Percentiles rank a stretch among this genome's conserved stretches.
Conservation (phyloP, 2,797 vertebrate genomes). For the Argyrosomus regius region DNA sequence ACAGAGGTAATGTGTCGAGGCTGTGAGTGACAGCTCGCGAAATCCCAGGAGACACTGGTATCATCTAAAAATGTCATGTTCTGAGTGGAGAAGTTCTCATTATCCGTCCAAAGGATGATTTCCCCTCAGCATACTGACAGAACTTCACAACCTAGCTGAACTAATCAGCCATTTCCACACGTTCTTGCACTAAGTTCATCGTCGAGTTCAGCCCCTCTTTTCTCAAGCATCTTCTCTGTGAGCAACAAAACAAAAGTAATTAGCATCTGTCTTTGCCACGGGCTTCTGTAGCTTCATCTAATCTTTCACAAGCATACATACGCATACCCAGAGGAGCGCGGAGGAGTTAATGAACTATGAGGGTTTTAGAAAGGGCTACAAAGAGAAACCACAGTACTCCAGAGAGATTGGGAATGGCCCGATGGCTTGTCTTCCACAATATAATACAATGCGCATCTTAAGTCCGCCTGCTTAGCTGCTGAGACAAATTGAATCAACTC, state of each 20-base stretch:
- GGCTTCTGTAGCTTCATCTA: constrained; percentile 61
- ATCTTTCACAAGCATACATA: constrained; percentile 49
- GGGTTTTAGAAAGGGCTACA: constrained; percentile 52
- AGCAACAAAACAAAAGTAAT: constrained; percentile 73
- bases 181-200: constrained; percentile 54
- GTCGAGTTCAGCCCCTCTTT: constrained; percentile 47
- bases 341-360: constrained; percentile 61
- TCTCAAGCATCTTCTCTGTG: constrained; percentile 56
- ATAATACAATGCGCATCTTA: constrained; percentile 51
- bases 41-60: constrained; percentile 35
- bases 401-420: constrained; percentile 43
- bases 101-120: constrained; percentile 47
- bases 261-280: constrained; percentile 60
- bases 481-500: constrained; percentile 72
- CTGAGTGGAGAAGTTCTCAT: constrained; percentile 51
- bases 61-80: constrained; percentile 41
- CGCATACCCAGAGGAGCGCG: constrained; percentile 55
- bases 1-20: background rate
- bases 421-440: constrained; percentile 59
- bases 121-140: constrained; percentile 48
- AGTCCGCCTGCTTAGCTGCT: constrained; percentile 58
- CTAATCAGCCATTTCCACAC: constrained; percentile 62
- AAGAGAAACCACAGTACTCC: constrained; percentile 48
- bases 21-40: constrained; percentile 29
- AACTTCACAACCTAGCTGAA: constrained; percentile 59